Percentiles rank a stretch among this genome's conserved stretches.
phyloP scores from a whole-genome alignment of 2,113 vertebrate species.

The Syngnathus scovelli region DNA sequence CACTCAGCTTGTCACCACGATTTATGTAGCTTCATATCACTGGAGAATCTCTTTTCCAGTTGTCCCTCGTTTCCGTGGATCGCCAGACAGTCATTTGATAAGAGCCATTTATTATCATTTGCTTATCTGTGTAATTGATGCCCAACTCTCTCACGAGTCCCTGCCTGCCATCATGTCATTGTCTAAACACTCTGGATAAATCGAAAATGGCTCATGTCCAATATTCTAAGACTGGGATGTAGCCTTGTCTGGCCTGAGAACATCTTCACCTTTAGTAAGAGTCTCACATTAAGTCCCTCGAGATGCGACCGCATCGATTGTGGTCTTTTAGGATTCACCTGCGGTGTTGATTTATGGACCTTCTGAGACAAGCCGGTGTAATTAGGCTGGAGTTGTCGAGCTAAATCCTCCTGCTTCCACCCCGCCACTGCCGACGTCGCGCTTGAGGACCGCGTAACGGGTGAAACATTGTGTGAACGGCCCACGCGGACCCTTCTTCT shows the following conservation, averaged over 20 bases:
- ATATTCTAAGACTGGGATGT: neutral
- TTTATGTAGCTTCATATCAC: slow-evolving; percentile 56
- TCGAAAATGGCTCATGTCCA: slow-evolving; percentile 33
- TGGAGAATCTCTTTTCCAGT: slow-evolving; percentile 63
- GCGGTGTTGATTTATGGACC: slow-evolving; percentile 41
- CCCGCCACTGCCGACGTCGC: slow-evolving; percentile 8
- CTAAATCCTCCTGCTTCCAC: slow-evolving; percentile 6
- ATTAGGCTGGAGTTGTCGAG: slow-evolving; percentile 46
- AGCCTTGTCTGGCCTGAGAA: slow-evolving; percentile 21
- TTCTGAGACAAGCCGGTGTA: slow-evolving; percentile 40
- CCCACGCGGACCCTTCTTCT: slow-evolving; percentile 13
- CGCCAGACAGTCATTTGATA: slow-evolving; percentile 50
- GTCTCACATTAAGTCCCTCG: slow-evolving; percentile 33
- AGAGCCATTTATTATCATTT: slow-evolving; percentile 67
- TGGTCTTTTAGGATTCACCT: slow-evolving; percentile 42
- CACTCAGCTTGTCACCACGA: slow-evolving; percentile 41
- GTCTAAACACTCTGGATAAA: slow-evolving; percentile 68
- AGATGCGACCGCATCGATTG: slow-evolving; percentile 50
- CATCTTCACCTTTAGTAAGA: slow-evolving; percentile 11
- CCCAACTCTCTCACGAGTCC: slow-evolving; percentile 26
- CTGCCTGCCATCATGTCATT: slow-evolving; percentile 60
- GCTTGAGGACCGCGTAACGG: slow-evolving; percentile 15
- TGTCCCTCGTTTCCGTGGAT: slow-evolving; percentile 48
- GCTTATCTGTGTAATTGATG: slow-evolving; percentile 70
- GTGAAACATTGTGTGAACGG: slow-evolving; percentile 20